Evolutionary conservation across 2,797 vertebrate species (phyloP).

Genomic region (Anabas testudineus): DNA sequence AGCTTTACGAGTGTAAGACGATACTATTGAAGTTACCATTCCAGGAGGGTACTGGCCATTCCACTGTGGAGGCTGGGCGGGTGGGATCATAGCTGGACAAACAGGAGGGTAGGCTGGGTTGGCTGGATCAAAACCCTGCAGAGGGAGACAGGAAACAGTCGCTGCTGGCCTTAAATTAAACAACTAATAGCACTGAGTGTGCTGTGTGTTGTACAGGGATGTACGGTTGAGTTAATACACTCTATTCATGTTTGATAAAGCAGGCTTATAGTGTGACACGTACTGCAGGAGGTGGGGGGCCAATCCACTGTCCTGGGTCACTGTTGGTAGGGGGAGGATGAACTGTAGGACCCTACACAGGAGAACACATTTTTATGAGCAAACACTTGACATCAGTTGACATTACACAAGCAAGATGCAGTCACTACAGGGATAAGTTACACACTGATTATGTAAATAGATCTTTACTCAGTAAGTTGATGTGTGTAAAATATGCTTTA

Average conservation of each 20-base stretch:
- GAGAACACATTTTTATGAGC: neutral
- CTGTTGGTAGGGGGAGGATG: constrained; percentile 47
- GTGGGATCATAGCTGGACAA: constrained; percentile 23
- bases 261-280: constrained; percentile 15
- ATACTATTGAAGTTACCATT: constrained; percentile 62
- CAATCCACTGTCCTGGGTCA: constrained; percentile 60
- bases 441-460: neutral
- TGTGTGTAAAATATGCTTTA: neutral
- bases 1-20: neutral
- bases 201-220: too few species aligned
- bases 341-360: constrained; percentile 44
- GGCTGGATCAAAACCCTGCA: constrained; percentile 56
- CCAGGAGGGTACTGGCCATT: constrained; percentile 46
- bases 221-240: neutral
- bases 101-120: constrained; percentile 61
- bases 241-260: neutral
- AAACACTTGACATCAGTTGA: neutral
- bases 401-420: neutral
- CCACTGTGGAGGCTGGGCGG: constrained; percentile 60
- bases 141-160: neutral
- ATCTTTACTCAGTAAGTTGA: neutral
- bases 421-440: too few species aligned
- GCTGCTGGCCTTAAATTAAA: too few species aligned
- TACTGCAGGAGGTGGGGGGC: constrained; percentile 56
- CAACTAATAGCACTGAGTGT: too few species aligned